Percentiles rank a stretch among this genome's conserved stretches.
Conservation (phyloP, 2,797 vertebrate genomes). For the Neostethus bicornis region DNA sequence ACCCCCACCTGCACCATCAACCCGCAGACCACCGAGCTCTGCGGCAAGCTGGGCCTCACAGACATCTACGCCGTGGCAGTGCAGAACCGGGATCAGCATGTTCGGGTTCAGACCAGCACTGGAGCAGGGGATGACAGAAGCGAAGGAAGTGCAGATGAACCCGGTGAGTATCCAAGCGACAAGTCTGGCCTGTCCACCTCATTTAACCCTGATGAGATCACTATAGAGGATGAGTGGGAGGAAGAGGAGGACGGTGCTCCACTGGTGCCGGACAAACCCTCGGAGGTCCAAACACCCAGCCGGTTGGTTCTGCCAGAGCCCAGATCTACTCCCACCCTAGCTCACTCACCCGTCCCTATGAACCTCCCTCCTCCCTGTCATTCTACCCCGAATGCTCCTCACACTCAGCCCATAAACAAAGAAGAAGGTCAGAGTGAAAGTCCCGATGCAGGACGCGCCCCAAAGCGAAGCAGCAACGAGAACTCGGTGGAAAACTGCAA, state of each 20-base stretch:
- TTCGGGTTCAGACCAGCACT: conserved; percentile 30
- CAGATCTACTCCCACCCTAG: conserved; percentile 36
- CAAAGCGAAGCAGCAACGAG: conserved; percentile 86
- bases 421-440: conserved; percentile 19
- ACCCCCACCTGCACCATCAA: conserved; percentile 82
- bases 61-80: conserved; percentile 86
- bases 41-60: conserved; percentile 87
- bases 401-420: conserved; percentile 17
- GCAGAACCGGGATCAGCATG: conserved; percentile 63
- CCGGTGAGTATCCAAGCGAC: conserved; percentile 90
- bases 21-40: conserved; percentile 95
- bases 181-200: conserved; percentile 86
- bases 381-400: conserved; percentile 45
- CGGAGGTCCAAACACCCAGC: conserved; percentile 57
- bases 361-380: conserved; percentile 66
- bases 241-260: conserved; percentile 62
- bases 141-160: conserved; percentile 84
- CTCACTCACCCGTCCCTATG: conserved; percentile 22
- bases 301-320: conserved; percentile 78
- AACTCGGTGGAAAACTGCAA: conserved; percentile 44
- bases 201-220: conserved; percentile 95
- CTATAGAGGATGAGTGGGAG: conserved; percentile 91
- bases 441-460: conserved; percentile 50
- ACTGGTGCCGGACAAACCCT: conserved; percentile 21
- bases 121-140: conserved; percentile 78